Evolutionary conservation across 2,797 vertebrate species (phyloP), one percentile per base, ranked within the genome.

Genomic region (Pangasius mekongensis): DNA sequence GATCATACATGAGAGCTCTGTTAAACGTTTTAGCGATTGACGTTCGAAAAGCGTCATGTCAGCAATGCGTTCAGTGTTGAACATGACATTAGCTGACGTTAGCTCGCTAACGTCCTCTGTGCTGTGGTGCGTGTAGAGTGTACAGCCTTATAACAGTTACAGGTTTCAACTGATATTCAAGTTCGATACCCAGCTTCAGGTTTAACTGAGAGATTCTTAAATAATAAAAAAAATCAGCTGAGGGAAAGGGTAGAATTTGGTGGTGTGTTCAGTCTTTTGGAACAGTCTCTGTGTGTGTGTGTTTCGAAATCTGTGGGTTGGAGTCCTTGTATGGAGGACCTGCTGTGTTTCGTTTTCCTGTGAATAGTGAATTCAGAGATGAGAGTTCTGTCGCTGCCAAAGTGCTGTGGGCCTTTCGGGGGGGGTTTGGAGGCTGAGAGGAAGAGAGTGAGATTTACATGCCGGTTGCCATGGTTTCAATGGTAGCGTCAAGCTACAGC

Each of bases 241-340:
- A 77, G 8, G 2, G 24, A 49, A 27, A n/a, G 0, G 22, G 8
- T 6, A 43, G 24, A 54, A 9, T 54, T 20, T 18, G n/a, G 5
- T 54, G n/a, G 14, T 20, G 49, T 54, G 47, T 3, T 27, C 9
- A 13, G 47, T 52, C 24, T 18, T n/a, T 27, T 13, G 24, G 24
- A 76, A 76, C 5, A 4, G 4, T 49, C 43, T 39, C 10, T 64
- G 1, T 30, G 62, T 54, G 77, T 39, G 30, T 58, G 86, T 87
- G 91, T 92, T 67, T 91, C 39, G n/a, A 62, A 24, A 54, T 69
- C 9, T 16, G 52, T 30, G 67, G n/a, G 33, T 47, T 36, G 33
- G 22, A 36, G 86, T 54, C 49, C 64, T 64, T 82, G 67, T 33
- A 62, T 43, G 66, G 33, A 62, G 66, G 33, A 82, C 77, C 33